Evolutionary conservation across 2,888 invertebrate genomes (phyloP).

Genomic region (Cinara cedri): DNA sequence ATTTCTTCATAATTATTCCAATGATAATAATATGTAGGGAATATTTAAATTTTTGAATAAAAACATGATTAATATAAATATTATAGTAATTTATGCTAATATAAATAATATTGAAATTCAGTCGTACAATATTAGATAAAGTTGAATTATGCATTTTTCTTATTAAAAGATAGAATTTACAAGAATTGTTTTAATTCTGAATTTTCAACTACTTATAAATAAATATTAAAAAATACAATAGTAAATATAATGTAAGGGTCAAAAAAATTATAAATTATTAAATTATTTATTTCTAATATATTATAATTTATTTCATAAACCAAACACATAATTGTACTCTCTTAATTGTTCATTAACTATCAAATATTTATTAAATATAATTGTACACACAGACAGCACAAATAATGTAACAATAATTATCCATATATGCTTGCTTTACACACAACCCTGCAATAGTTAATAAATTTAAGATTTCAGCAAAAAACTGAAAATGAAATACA

Average conservation of each 20-base stretch:
- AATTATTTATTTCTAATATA: constrained; percentile 9
- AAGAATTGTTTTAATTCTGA: not conserved
- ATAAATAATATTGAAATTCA: constrained; percentile 24
- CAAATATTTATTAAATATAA: constrained; percentile 38
- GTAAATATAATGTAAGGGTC: not conserved
- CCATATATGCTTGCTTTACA: constrained; percentile 15
- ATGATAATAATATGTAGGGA: not conserved
- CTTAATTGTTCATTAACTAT: constrained; percentile 5
- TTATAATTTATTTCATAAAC: constrained; percentile 25
- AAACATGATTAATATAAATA: constrained; percentile 29
- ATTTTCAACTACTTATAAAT: not conserved
- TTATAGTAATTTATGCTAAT: not conserved
- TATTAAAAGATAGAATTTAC: not conserved
- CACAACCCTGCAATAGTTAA: constrained; percentile 36
- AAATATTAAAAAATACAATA: not conserved
- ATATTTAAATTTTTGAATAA: not conserved
- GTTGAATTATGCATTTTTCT: not conserved
- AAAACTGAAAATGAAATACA: not conserved
- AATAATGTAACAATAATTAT: constrained; percentile 28
- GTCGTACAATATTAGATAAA: constrained; percentile 36
- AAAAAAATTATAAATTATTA: constrained; percentile 23
- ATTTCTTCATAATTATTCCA: constrained; percentile 14
- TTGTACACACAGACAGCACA: not conserved
- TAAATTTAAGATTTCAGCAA: not conserved
- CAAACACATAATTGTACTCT: constrained; percentile 30